Percentiles rank a stretch among this genome's conserved stretches.
Evolutionary conservation across 2,888 invertebrate species (phyloP).

Genomic region (Sphinx pinastri): DNA sequence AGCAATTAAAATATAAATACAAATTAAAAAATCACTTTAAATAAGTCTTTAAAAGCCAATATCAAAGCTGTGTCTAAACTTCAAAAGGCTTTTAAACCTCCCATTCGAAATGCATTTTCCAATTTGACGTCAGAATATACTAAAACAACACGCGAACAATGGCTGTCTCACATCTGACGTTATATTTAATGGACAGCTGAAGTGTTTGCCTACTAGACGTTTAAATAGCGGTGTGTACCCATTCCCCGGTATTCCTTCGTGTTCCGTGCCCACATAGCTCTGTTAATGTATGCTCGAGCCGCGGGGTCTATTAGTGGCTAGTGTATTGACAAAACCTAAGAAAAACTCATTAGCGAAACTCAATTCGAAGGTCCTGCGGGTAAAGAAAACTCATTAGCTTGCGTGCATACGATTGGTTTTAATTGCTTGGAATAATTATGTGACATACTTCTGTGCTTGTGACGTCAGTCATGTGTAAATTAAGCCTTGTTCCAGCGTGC

Average conservation of each 20-base stretch:
- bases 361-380: constrained; percentile 6
- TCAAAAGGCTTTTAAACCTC: background rate
- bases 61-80: background rate
- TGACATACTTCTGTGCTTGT: constrained; percentile 1
- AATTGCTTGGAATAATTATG: constrained; percentile 11
- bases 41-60: background rate
- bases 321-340: constrained; percentile 7
- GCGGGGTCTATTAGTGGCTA: constrained; percentile 12
- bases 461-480: background rate
- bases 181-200: constrained; percentile 25
- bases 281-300: constrained; percentile 17
- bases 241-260: constrained; percentile 30
- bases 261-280: constrained; percentile 13
- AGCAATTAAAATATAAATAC: too few relatives aligned
- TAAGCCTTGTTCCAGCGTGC: background rate
- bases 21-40: too few relatives aligned
- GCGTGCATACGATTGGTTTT: constrained; percentile 7
- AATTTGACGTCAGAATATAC: constrained; percentile 20
- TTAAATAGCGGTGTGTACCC: constrained; percentile 37
- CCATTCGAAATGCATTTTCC: constrained; percentile 7
- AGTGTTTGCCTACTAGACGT: constrained; percentile 30
- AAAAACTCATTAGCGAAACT: constrained; percentile 16
- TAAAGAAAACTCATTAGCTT: constrained; percentile 18
- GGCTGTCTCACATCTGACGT: constrained; percentile 14
- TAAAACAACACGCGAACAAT: constrained; percentile 25